phyloP scores from a whole-genome alignment of 2,888 invertebrate species.

The Mechanitis messenoides region DNA sequence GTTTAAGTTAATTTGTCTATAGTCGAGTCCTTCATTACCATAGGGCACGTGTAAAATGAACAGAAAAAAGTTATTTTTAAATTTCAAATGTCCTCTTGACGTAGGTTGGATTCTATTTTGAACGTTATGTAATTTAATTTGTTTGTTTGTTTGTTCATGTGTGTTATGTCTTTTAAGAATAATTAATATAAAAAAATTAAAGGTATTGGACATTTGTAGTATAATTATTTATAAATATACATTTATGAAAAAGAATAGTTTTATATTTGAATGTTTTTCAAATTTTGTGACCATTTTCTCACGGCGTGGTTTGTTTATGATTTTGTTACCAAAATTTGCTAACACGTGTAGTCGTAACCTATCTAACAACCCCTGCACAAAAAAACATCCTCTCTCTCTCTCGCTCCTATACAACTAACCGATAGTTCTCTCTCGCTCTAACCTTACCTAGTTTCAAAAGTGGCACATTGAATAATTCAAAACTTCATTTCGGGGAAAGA shows the following conservation, averaged over 20 bases:
- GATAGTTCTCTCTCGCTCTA: constrained; percentile 8
- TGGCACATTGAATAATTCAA: constrained; percentile 19
- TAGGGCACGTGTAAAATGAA: constrained; percentile 4
- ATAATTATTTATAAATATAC: no score
- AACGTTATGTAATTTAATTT: constrained; percentile 5
- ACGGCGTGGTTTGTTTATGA: neutral
- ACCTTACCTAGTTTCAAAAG: constrained; percentile 12
- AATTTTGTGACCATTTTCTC: neutral
- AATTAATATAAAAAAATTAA: no score
- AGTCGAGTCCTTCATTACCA: neutral
- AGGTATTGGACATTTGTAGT: no score
- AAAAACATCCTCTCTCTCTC: neutral
- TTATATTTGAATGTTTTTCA: no score
- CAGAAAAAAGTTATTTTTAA: neutral
- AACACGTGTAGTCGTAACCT: constrained; percentile 3
- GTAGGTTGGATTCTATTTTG: constrained; percentile 1
- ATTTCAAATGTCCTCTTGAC: neutral
- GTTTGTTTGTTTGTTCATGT: neutral
- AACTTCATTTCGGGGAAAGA: constrained; percentile 12
- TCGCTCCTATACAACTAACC: neutral
- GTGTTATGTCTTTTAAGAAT: neutral
- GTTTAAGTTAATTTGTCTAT: no score
- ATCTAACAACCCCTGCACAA: neutral
- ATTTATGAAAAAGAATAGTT: no score
- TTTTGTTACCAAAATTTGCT: neutral